These are phyloP conservation scores for Heliconius ismenius DNA, from an alignment of 2,888 invertebrate genomes.

Conservation along the genomic window DNA sequence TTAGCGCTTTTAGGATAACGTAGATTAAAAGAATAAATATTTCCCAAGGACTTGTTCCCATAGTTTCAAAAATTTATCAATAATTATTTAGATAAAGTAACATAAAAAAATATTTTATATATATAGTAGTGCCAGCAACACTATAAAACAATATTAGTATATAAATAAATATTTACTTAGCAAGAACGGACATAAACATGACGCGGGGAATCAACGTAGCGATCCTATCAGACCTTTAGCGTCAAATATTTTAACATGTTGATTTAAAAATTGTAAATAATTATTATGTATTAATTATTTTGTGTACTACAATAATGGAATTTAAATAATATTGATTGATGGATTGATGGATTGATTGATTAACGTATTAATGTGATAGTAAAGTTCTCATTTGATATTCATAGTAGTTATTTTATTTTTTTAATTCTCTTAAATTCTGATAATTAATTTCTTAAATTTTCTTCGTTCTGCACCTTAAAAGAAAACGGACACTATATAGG, in stretches of 20 bases:
- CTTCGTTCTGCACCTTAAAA: no score
- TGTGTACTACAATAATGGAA: slow-evolving; percentile 3
- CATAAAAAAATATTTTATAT: no score
- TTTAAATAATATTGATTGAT: slow-evolving; percentile 3
- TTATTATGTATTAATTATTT: slow-evolving; percentile 13
- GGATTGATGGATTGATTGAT: slow-evolving; percentile 4
- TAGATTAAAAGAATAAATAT: no score
- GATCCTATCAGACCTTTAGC: slow-evolving; percentile 27
- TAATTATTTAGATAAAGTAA: no score
- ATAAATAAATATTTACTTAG: slow-evolving; percentile 15
- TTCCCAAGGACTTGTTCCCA: no score
- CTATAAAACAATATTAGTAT: not conserved
- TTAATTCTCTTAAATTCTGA: no score
- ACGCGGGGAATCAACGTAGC: slow-evolving; percentile 9
- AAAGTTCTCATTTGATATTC: not conserved
- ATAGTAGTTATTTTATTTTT: not conserved
- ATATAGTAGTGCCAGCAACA: no score
- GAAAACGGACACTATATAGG: no score
- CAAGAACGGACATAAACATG: slow-evolving; percentile 15
- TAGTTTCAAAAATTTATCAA: no score
- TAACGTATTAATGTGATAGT: not conserved
- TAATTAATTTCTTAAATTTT: no score
- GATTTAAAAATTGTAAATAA: slow-evolving; percentile 18
- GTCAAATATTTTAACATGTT: slow-evolving; percentile 18
- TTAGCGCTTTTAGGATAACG: no score